phyloP scores from a whole-genome alignment of 2,113 vertebrate genomes.

The Phalacrocorax carbo region DNA sequence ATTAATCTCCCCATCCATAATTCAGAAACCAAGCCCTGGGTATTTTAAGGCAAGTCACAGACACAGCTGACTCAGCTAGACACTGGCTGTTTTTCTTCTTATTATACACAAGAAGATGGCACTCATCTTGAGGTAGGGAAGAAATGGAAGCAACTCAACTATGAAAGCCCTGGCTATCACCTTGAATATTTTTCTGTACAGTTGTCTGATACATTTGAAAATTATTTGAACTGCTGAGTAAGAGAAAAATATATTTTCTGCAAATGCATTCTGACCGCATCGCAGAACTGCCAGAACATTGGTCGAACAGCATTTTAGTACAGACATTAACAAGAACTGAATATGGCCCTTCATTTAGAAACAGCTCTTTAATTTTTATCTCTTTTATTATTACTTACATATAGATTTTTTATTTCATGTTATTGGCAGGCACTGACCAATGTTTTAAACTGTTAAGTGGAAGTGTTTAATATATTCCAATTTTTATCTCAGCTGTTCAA shows the following conservation, averaged over 20 bases:
- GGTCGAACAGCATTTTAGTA: neutral
- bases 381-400: slow-evolving; percentile 34
- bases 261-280: neutral
- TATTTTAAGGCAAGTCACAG: neutral
- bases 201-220: neutral
- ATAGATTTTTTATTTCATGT: slow-evolving; percentile 6
- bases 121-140: neutral
- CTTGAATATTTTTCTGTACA: neutral
- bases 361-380: slow-evolving; percentile 54
- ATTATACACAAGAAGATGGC: neutral
- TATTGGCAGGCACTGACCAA: slow-evolving; percentile 34
- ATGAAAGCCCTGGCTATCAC: neutral
- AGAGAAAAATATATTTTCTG: neutral
- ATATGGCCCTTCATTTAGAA: slow-evolving; percentile 7
- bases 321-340: neutral
- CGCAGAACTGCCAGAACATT: neutral
- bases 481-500: slow-evolving; percentile 47
- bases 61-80: slow-evolving; percentile 29
- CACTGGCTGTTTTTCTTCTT: neutral
- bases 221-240: neutral
- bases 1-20: neutral
- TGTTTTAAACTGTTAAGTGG: slow-evolving; percentile 24
- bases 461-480: slow-evolving; percentile 31
- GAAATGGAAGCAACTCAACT: neutral
- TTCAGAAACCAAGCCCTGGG: slow-evolving; percentile 1